Percentiles rank a stretch among this genome's conserved stretches.
Evolutionary conservation across 2,113 vertebrate genomes (phyloP).

Genomic region (Bubo scandiacus): DNA sequence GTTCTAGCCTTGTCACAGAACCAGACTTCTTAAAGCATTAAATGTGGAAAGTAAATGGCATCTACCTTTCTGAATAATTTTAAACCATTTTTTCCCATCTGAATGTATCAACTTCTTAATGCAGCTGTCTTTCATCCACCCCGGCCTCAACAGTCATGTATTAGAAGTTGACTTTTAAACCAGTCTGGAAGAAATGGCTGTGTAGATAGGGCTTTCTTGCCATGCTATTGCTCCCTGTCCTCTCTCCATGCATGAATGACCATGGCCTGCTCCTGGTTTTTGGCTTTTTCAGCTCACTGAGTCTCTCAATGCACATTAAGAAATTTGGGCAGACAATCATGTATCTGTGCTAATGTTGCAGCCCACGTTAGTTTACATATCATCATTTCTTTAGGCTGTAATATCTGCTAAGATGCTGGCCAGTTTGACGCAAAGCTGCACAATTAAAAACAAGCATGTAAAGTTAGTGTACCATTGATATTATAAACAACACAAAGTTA

Average conservation of each 20-base stretch:
- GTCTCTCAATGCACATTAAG: not conserved
- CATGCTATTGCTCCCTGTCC: not conserved
- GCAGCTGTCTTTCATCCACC: not conserved
- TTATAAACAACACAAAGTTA: slow-evolving; percentile 3
- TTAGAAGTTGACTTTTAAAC: not conserved
- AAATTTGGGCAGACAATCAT: not conserved
- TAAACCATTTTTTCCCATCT: not conserved
- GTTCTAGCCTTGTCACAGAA: not conserved
- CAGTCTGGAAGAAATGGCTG: not conserved
- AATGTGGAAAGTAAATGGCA: not conserved
- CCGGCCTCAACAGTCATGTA: not conserved
- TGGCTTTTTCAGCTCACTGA: not conserved
- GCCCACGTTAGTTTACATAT: not conserved
- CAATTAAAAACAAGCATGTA: not conserved
- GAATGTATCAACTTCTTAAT: not conserved
- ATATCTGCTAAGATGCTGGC: not conserved
- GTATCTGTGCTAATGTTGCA: not conserved
- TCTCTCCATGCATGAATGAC: not conserved
- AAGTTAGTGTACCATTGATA: not conserved
- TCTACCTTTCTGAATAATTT: not conserved
- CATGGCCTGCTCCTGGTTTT: not conserved
- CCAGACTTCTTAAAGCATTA: not conserved
- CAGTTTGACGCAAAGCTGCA: not conserved
- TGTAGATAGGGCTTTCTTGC: not conserved
- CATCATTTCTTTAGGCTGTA: not conserved